Conservation (phyloP, 1,140 invertebrate species). For the Ridgeia piscesae region DNA sequence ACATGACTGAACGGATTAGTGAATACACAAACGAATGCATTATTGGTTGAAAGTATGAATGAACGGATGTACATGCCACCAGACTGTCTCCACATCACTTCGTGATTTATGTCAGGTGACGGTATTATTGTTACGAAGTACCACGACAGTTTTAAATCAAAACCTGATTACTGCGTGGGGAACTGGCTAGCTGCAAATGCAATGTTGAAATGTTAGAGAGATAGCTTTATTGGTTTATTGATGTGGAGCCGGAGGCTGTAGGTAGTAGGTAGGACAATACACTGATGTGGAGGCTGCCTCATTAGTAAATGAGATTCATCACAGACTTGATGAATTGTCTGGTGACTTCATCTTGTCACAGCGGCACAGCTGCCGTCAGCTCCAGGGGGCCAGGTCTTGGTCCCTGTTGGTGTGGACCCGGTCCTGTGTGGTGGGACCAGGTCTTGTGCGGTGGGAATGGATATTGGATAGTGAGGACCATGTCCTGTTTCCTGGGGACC, state of each 20-base stretch:
- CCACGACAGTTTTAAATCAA: background rate
- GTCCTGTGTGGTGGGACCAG: too few species aligned
- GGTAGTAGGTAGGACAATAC: background rate
- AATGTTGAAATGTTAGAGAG: background rate
- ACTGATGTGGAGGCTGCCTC: background rate
- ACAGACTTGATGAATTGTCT: background rate
- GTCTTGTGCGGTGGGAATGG: too few species aligned
- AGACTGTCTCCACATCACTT: background rate
- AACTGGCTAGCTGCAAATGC: background rate
- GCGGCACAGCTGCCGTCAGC: background rate
- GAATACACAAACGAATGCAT: too few species aligned
- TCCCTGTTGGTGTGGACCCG: too few species aligned
- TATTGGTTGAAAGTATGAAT: too few species aligned
- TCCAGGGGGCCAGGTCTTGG: background rate
- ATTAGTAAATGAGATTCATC: background rate
- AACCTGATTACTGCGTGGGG: background rate
- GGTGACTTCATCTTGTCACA: background rate
- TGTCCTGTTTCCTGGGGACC: too few species aligned
- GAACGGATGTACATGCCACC: too few species aligned
- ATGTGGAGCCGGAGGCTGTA: too few species aligned
- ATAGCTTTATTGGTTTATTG: background rate
- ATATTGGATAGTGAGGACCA: too few species aligned
- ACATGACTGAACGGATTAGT: background rate
- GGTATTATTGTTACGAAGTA: background rate
- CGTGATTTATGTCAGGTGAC: background rate